Conservation (phyloP, 2,113 vertebrate species). For the Gila orcuttii region DNA sequence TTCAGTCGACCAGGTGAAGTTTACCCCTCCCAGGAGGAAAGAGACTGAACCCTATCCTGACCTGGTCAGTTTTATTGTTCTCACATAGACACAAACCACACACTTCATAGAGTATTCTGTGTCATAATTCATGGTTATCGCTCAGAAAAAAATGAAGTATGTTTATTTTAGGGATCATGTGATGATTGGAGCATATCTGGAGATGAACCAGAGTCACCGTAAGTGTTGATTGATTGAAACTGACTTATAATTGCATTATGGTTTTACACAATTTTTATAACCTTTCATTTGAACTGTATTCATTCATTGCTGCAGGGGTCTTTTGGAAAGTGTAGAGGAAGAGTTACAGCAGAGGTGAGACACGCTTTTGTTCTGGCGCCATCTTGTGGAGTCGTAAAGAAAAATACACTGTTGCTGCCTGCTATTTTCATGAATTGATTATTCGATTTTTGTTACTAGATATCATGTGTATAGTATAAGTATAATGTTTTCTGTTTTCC, state of each 20-base stretch:
- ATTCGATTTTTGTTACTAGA: background rate
- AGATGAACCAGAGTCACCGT: conserved; percentile 74
- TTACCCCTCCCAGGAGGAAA: conserved; percentile 79
- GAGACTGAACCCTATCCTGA: conserved; percentile 83
- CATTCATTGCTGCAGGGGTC: conserved; percentile 78
- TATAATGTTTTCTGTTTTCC: no score
- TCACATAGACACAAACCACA: background rate
- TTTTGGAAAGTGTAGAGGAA: conserved; percentile 86
- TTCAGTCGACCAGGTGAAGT: conserved; percentile 85
- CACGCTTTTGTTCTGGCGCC: background rate
- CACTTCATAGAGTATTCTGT: background rate
- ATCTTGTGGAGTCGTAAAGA: background rate
- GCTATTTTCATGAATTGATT: background rate
- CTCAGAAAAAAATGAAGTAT: background rate
- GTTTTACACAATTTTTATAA: background rate
- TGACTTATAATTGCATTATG: background rate
- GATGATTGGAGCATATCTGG: conserved; percentile 78
- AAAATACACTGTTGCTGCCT: background rate
- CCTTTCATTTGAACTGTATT: conserved; percentile 58
- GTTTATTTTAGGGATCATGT: conserved; percentile 59
- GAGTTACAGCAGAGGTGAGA: conserved; percentile 79
- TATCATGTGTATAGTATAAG: background rate
- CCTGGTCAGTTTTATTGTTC: conserved; percentile 59
- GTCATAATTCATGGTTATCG: background rate
- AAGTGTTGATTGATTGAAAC: conserved; percentile 57